These are phyloP conservation scores for Anas bernieri DNA, from an alignment of 2,797 vertebrate genomes.

Conservation along the genomic window DNA sequence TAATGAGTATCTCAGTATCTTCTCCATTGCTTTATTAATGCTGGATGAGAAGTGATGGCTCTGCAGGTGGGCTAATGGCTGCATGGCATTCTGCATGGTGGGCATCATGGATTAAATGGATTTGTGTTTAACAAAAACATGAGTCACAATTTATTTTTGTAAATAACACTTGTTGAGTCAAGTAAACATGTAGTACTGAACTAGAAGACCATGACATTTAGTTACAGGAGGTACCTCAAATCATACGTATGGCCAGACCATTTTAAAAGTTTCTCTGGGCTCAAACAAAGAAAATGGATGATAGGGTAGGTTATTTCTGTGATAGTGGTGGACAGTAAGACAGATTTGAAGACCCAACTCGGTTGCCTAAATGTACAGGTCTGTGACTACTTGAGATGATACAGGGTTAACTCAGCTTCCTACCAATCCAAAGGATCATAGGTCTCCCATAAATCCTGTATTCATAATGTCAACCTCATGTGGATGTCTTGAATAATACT, in stretches of 20 bases:
- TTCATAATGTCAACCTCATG: accelerated
- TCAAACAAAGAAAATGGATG: background rate
- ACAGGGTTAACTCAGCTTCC: background rate
- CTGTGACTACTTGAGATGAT: background rate
- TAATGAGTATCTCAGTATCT: background rate
- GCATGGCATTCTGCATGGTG: background rate
- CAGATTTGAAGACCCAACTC: background rate
- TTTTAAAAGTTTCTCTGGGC: background rate
- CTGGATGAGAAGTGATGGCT: background rate
- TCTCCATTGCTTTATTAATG: background rate
- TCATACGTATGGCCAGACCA: background rate
- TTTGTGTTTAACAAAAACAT: background rate
- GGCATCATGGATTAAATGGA: background rate
- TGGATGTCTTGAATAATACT: background rate
- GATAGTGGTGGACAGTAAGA: background rate
- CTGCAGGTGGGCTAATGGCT: background rate
- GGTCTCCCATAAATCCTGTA: background rate
- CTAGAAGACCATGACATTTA: background rate
- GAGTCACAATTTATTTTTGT: background rate
- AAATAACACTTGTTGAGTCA: background rate
- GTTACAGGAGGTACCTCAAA: background rate
- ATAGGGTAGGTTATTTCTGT: background rate
- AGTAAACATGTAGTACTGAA: background rate
- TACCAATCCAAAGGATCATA: background rate
- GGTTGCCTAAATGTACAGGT: accelerated